Conservation (phyloP, 2,888 invertebrate species). For the Lymantria monacha region DNA sequence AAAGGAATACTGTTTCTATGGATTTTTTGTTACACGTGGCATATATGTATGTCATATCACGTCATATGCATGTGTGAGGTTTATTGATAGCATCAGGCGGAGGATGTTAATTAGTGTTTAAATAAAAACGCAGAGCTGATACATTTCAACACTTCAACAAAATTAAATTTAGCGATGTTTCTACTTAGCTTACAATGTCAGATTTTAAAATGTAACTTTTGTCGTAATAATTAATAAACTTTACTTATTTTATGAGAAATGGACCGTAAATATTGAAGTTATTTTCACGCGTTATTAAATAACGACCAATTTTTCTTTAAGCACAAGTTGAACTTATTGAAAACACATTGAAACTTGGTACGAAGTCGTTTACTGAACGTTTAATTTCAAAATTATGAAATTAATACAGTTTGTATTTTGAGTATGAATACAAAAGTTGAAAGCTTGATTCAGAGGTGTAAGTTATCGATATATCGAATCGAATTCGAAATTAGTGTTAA, state of each 20-base stretch:
- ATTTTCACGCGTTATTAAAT: slow-evolving; percentile 32
- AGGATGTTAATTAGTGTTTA: no score
- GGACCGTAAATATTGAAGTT: slow-evolving; percentile 16
- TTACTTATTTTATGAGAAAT: slow-evolving; percentile 6
- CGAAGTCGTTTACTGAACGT: slow-evolving; percentile 18
- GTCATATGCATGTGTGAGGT: no score
- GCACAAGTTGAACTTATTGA: slow-evolving; percentile 23
- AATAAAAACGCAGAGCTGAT: no score
- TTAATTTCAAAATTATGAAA: slow-evolving; percentile 8
- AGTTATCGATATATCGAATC: no score
- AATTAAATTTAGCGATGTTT: no score
- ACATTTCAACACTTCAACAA: no score
- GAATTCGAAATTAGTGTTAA: no score
- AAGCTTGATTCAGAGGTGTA: no score
- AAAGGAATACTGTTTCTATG: no score
- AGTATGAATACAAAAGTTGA: background rate
- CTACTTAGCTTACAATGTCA: background rate
- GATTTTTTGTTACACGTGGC: no score
- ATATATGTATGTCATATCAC: no score
- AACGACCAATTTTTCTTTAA: slow-evolving; percentile 28
- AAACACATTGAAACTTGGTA: slow-evolving; percentile 28
- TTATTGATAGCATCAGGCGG: no score
- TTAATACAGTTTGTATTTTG: slow-evolving; percentile 2
- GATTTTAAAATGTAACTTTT: background rate
- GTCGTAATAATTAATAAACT: background rate